Conservation (phyloP, 1,140 invertebrate genomes). For the Anastatus disparis region DNA sequence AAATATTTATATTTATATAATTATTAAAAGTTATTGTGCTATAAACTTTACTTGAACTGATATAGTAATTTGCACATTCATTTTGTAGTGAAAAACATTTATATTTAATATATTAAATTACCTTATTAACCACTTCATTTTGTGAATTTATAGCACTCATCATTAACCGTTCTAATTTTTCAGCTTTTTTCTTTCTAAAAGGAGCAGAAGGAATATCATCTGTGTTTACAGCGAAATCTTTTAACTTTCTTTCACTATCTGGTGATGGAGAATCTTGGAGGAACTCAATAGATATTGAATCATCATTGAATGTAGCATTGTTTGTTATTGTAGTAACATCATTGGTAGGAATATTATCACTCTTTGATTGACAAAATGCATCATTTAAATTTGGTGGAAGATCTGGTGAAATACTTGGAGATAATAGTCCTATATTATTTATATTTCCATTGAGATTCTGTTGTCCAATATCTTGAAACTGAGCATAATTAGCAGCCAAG, state of each 20-base stretch:
- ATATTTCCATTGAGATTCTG: conserved; percentile 44
- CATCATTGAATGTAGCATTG: conserved; percentile 65
- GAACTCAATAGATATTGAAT: conserved; percentile 61
- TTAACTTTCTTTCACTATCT: conserved; percentile 55
- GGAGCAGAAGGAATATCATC: conserved; percentile 57
- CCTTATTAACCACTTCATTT: conserved; percentile 65
- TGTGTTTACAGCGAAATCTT: conserved; percentile 58
- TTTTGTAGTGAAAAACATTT: too few relatives aligned
- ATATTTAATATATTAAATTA: conserved; percentile 35
- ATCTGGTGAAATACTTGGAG: conserved; percentile 56
- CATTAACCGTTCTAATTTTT: conserved; percentile 62
- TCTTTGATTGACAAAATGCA: conserved; percentile 56
- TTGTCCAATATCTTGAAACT: conserved; percentile 40
- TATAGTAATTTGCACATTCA: too few relatives aligned
- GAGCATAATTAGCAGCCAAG: conserved; percentile 38
- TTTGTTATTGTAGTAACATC: conserved; percentile 60
- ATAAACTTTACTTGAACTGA: too few relatives aligned
- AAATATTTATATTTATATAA: too few relatives aligned
- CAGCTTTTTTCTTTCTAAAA: conserved; percentile 61
- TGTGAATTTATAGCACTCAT: conserved; percentile 63
- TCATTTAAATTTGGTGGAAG: conserved; percentile 60
- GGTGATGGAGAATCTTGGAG: conserved; percentile 57
- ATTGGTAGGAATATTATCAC: conserved; percentile 39
- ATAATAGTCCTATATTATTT: conserved; percentile 44
- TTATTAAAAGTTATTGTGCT: too few relatives aligned